phyloP scores from a whole-genome alignment of 2,113 vertebrate species.

The Callocephalon fimbriatum region DNA sequence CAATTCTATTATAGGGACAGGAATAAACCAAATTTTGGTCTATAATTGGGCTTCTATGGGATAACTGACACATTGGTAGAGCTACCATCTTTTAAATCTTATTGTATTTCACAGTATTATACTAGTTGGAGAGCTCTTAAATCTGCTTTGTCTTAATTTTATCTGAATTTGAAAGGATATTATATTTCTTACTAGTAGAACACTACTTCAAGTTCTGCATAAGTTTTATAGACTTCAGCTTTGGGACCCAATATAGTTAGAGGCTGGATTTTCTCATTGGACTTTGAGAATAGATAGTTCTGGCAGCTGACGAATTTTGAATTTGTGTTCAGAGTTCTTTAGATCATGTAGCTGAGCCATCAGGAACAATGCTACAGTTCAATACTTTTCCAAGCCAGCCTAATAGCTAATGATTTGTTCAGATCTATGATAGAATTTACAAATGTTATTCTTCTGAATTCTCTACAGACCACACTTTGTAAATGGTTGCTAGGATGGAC shows the following conservation, averaged over 20 bases:
- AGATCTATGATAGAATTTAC: background rate
- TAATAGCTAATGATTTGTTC: background rate
- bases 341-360: background rate
- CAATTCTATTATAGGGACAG: background rate
- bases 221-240: background rate
- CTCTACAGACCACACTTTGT: background rate
- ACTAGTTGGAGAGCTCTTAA: background rate
- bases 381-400: background rate
- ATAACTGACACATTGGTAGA: background rate
- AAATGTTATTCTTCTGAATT: background rate
- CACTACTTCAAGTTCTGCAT: background rate
- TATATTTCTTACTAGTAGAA: background rate
- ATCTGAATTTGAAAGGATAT: background rate
- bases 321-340: background rate
- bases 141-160: background rate
- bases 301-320: background rate
- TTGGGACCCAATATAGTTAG: background rate
- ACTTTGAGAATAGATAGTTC: background rate
- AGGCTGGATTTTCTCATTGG: background rate
- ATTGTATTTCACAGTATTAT: background rate
- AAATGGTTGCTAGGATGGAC: background rate
- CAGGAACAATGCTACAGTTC: background rate
- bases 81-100: background rate
- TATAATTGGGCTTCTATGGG: background rate
- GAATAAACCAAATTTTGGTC: background rate